Evolutionary conservation across 2,888 invertebrate species (phyloP).

Genomic region (Lasioglossum leucozonium): DNA sequence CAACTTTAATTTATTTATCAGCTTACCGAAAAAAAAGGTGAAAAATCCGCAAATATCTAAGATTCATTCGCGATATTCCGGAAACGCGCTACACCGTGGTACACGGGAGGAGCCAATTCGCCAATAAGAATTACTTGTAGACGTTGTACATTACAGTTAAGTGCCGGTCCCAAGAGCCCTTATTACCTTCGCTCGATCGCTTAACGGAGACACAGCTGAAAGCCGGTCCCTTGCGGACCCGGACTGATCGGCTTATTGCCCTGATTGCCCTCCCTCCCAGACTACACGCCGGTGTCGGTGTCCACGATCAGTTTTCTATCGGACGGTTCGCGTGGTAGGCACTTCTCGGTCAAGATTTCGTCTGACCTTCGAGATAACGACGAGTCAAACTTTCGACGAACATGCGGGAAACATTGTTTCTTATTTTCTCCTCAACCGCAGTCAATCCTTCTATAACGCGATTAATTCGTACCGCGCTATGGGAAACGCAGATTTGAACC

Average conservation of each 20-base stretch:
- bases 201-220: slow-evolving; percentile 22
- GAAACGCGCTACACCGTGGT: not conserved
- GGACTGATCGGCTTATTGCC: slow-evolving; percentile 55
- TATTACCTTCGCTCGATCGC: slow-evolving; percentile 29
- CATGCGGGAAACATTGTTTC: too few relatives aligned
- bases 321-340: slow-evolving; percentile 22
- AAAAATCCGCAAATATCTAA: too few relatives aligned
- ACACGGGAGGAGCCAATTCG: too few relatives aligned
- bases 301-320: slow-evolving; percentile 52
- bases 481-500: too few relatives aligned
- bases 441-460: too few relatives aligned
- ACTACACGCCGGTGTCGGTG: not conserved
- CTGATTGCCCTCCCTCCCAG: slow-evolving; percentile 47
- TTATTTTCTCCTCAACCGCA: too few relatives aligned
- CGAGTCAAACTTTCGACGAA: too few relatives aligned
- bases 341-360: slow-evolving; percentile 12
- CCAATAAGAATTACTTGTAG: not conserved
- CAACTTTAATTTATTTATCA: too few relatives aligned
- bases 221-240: slow-evolving; percentile 16
- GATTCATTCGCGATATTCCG: not conserved
- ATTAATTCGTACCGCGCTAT: too few relatives aligned
- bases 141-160: not conserved
- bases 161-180: not conserved
- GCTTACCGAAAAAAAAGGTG: too few relatives aligned
- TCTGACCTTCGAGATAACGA: too few relatives aligned